A percentile compares a stretch with the other conserved stretches of the same genome.
Conservation (phyloP, 1,140 invertebrate genomes). For the Zaprionus kolodkinae region DNA sequence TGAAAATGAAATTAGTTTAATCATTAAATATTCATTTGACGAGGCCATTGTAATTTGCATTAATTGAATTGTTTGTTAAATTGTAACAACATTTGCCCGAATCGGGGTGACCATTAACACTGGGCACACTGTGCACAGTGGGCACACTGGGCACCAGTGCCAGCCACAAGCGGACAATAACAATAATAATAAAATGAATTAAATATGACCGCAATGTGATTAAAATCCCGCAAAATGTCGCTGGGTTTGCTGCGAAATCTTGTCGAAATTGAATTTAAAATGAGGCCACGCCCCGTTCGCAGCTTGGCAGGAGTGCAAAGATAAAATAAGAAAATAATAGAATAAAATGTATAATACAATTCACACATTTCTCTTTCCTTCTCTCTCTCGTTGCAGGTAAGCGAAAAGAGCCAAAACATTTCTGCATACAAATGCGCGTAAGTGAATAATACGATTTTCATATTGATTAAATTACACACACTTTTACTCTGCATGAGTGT, state of each 20-base stretch:
- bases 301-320: background rate
- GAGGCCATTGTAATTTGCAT: conserved; percentile 74
- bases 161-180: conserved; percentile 60
- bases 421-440: conserved; percentile 70
- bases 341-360: conserved; percentile 15
- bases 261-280: conserved; percentile 74
- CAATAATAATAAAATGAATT: conserved; percentile 80
- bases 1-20: conserved; percentile 79
- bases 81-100: conserved; percentile 52
- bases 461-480: conserved; percentile 73
- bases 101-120: background rate
- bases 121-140: background rate
- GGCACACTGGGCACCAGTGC: background rate
- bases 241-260: conserved; percentile 43
- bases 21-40: conserved; percentile 78
- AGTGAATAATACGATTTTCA: conserved; percentile 74
- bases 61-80: conserved; percentile 81
- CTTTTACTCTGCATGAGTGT: conserved; percentile 18
- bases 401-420: conserved; percentile 53
- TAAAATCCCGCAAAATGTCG: conserved; percentile 54
- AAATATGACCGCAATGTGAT: conserved; percentile 68
- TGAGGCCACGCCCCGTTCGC: conserved; percentile 35
- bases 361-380: conserved; percentile 30
- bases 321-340: conserved; percentile 4
- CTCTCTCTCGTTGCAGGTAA: conserved; percentile 61